Base-by-base conservation (phyloP, 2,888 invertebrate species). In the Spodoptera exigua region DNA sequence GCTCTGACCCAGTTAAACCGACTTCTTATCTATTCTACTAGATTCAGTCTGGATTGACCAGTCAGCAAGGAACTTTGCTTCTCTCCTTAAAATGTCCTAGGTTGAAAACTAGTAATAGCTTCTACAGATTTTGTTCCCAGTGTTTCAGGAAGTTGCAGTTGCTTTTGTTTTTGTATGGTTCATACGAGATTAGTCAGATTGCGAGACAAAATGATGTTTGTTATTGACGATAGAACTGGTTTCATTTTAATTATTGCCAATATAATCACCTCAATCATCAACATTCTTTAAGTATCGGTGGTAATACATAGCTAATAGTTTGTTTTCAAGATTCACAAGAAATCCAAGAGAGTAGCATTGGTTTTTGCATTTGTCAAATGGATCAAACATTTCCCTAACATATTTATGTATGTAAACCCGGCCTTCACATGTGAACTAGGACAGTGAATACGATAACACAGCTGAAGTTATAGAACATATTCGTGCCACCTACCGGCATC, bases 1-100 rank as follows among this genome's bases (percentile, higher is more conserved):
- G 70, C 61, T 75, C 63, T 78, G 83, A 84, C 84, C 83, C 64
- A 83, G 69, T 81, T 83, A 61, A 40, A 63, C 43, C 61, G 61
- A 67, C 61, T 70, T 70, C 76, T 78, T 79, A 78, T 81, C 72
- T 68, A 62, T 72, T 70, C 55, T 64, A 71, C 69, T 71, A 71
- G 63, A 71, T 74, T 72, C 72, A 74, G 66, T 74, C 52, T 47
- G 63, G 56, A 74, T 68, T 65, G 68, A 61, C 71, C 63, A 60
- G 55, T 63, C 54, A 67, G 65, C 39, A 35, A 34, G 54, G 61
- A 68, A 57, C 48, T 66, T 70, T 49, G 47, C 58, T 62, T 62
- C 57, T 71, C 72, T 68, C 66, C 70, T 71, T 59, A 56, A 69
- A 63, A 61, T 57, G 21, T 59, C 61, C 55, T 47, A 44, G 55